These are phyloP conservation scores for Podarcis muralis DNA, from an alignment of 2,113 vertebrate species.

Conservation along the genomic window DNA sequence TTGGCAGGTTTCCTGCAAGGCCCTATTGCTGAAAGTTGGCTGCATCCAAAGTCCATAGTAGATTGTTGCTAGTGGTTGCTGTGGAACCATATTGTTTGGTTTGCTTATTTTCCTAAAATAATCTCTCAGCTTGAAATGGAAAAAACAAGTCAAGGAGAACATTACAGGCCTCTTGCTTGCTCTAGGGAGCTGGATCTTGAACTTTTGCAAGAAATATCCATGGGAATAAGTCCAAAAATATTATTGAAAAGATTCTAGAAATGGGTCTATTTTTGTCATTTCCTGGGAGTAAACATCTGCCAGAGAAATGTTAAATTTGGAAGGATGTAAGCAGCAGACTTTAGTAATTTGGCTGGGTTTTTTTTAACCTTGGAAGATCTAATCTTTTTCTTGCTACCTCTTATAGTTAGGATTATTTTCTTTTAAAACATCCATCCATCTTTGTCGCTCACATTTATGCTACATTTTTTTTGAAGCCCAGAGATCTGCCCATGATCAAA, in stretches of 20 bases:
- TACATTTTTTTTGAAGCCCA: not conserved
- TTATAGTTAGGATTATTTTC: not conserved
- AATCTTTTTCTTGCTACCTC: not conserved
- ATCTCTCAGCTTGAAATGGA: not conserved
- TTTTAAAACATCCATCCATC: not conserved
- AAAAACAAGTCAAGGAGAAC: not conserved
- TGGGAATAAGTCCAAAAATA: conserved; percentile 13
- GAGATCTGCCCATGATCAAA: not conserved
- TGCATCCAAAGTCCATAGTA: not conserved
- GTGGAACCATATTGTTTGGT: not conserved
- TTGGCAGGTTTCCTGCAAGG: not conserved
- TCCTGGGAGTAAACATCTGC: conserved; percentile 1
- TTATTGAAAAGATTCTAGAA: not conserved
- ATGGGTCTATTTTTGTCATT: conserved; percentile 20
- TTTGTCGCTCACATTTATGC: not conserved
- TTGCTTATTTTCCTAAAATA: conserved; percentile 9
- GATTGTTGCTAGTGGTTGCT: conserved; percentile 7
- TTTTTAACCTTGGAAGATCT: not conserved
- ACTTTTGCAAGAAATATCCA: not conserved
- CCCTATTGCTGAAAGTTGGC: not conserved
- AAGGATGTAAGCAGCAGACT: not conserved
- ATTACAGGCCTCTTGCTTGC: not conserved
- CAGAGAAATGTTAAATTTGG: not conserved
- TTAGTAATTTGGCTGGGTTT: not conserved
- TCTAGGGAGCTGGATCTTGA: not conserved